Percentiles rank a stretch among this genome's conserved stretches.
phyloP scores from a whole-genome alignment of 2,888 invertebrate species.

The Acanthococcus lagerstroemiae region DNA sequence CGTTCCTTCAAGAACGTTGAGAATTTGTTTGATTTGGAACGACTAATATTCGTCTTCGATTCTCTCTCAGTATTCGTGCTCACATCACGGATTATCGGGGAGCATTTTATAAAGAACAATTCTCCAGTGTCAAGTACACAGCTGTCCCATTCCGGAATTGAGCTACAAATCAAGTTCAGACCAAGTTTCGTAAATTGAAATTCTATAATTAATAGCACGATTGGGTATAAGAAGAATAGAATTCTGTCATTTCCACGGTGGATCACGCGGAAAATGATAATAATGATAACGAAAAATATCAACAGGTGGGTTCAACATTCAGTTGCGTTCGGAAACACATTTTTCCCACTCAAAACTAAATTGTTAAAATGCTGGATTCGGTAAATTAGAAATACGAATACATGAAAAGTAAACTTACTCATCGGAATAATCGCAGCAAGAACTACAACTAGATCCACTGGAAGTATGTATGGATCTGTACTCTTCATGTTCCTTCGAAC shows the following conservation, averaged over 20 bases:
- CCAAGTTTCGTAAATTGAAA: no score
- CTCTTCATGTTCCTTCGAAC: neutral
- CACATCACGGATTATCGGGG: slow-evolving; percentile 1
- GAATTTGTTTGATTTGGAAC: slow-evolving; percentile 1
- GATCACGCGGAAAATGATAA: no score
- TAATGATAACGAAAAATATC: no score
- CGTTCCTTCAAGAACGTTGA: slow-evolving; percentile 9
- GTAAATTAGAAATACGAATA: neutral
- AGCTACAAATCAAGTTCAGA: slow-evolving; percentile 45
- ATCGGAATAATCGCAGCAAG: neutral
- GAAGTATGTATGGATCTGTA: no score
- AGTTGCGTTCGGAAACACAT: neutral
- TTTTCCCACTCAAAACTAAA: no score
- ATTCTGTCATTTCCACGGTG: no score
- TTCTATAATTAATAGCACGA: no score
- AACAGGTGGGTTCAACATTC: no score
- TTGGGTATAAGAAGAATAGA: no score
- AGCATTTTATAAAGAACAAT: slow-evolving; percentile 46
- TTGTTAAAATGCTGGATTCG: neutral
- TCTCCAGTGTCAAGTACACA: slow-evolving; percentile 56
- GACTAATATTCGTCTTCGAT: neutral
- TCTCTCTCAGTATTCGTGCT: neutral
- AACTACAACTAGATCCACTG: neutral
- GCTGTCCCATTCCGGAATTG: slow-evolving; percentile 59
- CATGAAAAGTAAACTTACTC: neutral